Base-by-base conservation (phyloP, 2,797 vertebrate species). In the Semaprochilodus insignis region DNA sequence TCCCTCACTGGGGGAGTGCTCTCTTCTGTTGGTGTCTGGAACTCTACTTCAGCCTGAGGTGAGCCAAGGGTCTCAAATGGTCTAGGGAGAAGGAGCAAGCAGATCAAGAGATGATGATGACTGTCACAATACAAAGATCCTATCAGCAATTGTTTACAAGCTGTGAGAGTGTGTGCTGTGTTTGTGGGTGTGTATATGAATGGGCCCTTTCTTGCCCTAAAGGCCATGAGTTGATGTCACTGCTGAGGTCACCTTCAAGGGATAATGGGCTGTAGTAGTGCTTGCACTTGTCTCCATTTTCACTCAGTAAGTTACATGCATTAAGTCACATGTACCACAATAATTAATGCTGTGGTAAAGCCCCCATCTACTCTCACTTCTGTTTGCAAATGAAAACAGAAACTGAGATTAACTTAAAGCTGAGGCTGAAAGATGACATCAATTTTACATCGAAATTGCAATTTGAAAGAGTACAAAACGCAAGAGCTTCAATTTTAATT, bases 181-280 rank as follows among this genome's bases (percentile, higher is more conserved):
- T 78, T 52, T 77, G 80, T 81, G 74, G 81, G 63, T 80, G 74
- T 83, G 65, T 81, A 77, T 27, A 87, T 92, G 87, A 94, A 94
- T 91, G 88, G 93, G 87, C 67, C 89, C 90, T 91, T 95, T 95
- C 92, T 93, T 92, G 88, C 85, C 78, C 87, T 75, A 88, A 90
- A 92, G 91, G 92, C 77, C 91, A 92, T 44, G 82, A 74, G 82
- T 78, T 91, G 91, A 94, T 94, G 92, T 94, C 93, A 93, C 91
- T 90, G 90, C 87, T 95, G 94, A 96, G 93, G 94, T 95, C 94
- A 95, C 88, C 90, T 90, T 91, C 88, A 89, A 85, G 87, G 87
- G 88, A 95, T 92, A 94, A 94, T 91, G 86, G 87, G 78, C 90
- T 88, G 88, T 90, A 88, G 90, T 92, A 89, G 90, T 92, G 88